These are phyloP conservation scores for Meles meles DNA, from an alignment of 2,113 vertebrate species.

Conservation along the genomic window DNA sequence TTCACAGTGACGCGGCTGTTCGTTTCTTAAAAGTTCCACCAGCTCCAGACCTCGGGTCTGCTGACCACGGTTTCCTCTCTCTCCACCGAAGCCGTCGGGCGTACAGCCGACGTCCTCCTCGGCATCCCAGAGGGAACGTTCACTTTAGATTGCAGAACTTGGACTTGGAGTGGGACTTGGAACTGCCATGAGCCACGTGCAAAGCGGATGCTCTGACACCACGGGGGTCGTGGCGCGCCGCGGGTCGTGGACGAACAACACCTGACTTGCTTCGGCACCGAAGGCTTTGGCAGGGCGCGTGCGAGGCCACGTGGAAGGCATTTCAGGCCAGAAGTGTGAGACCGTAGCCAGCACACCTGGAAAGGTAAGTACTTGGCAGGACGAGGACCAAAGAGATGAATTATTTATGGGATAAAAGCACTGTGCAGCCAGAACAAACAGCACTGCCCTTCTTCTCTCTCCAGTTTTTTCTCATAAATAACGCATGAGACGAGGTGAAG, in stretches of 20 bases:
- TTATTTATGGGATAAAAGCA: constrained; percentile 90
- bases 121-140: background rate
- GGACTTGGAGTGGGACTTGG: rapidly evolving
- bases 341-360: constrained; percentile 61
- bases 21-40: background rate
- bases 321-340: constrained; percentile 66
- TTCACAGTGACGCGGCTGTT: background rate
- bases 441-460: constrained; percentile 85
- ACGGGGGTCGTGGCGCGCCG: rapidly evolving
- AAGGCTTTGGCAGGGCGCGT: constrained; percentile 2
- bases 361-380: constrained; percentile 84
- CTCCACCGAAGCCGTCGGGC: background rate
- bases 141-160: background rate
- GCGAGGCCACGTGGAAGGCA: constrained; percentile 52
- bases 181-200: rapidly evolving
- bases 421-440: constrained; percentile 89
- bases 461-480: constrained; percentile 88
- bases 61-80: background rate
- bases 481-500: constrained; percentile 84
- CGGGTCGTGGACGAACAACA: background rate
- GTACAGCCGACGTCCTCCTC: background rate
- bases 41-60: background rate
- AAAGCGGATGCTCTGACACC: rapidly evolving
- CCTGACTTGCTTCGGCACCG: background rate
- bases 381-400: constrained; percentile 84